phyloP scores from a whole-genome alignment of 2,113 vertebrate species.

The Suricata suricatta region DNA sequence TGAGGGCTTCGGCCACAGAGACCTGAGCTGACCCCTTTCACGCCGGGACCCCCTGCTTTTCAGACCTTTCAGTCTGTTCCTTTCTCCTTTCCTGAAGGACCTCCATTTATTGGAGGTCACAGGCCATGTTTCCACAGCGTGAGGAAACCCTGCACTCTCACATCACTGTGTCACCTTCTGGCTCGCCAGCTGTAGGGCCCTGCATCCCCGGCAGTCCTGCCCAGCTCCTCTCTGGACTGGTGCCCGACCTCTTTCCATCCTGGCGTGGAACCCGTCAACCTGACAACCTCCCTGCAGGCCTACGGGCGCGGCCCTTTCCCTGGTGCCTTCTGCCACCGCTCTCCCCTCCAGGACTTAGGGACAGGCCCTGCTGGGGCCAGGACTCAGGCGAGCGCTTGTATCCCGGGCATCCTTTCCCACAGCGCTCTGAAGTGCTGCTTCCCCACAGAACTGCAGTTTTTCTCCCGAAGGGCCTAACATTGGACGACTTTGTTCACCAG shows the following conservation, averaged over 20 bases:
- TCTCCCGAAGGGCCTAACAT: conserved; percentile 40
- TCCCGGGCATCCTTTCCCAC: not conserved
- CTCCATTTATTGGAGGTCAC: not conserved
- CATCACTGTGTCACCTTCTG: not conserved
- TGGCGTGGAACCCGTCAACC: not conserved
- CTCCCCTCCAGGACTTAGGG: not conserved
- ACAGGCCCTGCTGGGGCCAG: not conserved
- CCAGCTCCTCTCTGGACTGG: not conserved
- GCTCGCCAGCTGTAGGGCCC: not conserved
- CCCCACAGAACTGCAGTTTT: not conserved
- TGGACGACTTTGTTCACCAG: not conserved
- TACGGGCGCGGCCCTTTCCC: not conserved
- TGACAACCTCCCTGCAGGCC: not conserved
- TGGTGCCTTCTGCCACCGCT: not conserved
- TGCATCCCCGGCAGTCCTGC: not conserved
- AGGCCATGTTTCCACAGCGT: not conserved
- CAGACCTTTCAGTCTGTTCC: not conserved
- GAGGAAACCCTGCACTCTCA: not conserved
- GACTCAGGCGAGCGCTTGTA: not conserved
- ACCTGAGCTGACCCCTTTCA: not conserved
- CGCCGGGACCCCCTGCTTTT: not conserved
- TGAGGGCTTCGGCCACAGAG: not conserved
- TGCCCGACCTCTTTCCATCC: not conserved
- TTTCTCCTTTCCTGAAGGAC: not conserved
- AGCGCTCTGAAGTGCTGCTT: conserved; percentile 1